Conservation (phyloP, 2,888 invertebrate species). For the Scelioninae gen. 2 region DNA sequence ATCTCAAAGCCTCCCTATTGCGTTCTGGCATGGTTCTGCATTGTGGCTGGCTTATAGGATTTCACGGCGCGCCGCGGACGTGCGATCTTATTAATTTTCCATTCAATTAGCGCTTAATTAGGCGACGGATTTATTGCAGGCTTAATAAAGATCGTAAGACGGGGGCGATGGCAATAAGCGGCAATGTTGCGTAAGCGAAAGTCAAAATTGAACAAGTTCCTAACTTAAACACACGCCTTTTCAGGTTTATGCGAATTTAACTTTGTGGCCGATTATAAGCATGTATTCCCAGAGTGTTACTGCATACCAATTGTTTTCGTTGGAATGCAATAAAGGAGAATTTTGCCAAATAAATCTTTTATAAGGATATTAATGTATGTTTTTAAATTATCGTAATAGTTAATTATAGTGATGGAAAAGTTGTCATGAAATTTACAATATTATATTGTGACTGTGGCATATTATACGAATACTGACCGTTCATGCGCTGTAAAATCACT, state of each 20-base stretch:
- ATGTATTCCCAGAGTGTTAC: background rate
- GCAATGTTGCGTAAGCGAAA: conserved; percentile 49
- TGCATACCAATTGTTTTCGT: background rate
- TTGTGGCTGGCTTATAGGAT: conserved; percentile 67
- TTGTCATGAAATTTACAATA: no score
- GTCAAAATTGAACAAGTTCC: conserved; percentile 46
- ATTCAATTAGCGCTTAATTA: conserved; percentile 69
- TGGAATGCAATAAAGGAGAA: no score
- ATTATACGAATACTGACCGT: no score
- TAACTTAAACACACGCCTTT: conserved; percentile 15
- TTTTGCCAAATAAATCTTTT: no score
- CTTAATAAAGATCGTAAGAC: conserved; percentile 57
- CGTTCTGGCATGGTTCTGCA: conserved; percentile 61
- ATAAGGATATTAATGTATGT: no score
- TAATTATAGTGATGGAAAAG: no score
- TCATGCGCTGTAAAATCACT: no score
- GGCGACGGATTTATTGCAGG: conserved; percentile 62
- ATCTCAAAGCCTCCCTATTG: conserved; percentile 57
- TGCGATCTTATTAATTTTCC: conserved; percentile 71
- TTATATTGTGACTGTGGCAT: no score
- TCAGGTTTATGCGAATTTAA: conserved; percentile 19
- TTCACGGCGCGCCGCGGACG: conserved; percentile 61
- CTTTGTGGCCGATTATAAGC: conserved; percentile 14
- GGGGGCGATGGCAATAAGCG: conserved; percentile 39
- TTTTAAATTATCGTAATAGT: no score